Base-by-base conservation (phyloP, 1,140 invertebrate genomes). In the Danaus plexippus region DNA sequence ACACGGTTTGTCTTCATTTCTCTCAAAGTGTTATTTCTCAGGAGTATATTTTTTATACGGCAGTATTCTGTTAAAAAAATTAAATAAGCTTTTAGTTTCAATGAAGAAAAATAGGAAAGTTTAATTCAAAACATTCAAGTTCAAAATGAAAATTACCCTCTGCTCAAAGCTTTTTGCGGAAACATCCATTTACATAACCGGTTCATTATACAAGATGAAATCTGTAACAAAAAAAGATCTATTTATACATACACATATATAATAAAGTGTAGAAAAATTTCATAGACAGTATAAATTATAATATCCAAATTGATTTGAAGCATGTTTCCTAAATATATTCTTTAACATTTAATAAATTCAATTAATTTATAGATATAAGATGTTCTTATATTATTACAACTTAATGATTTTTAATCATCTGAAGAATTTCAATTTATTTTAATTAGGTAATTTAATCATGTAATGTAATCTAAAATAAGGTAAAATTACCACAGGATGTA, bases 31-130 rank as follows among this genome's bases (percentile, higher is more conserved):
- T 67, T 52, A 63, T 75, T 68, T 59, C 57, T 62, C 52, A 55
- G 43, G 56, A 57, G 53, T 63, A 50, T 55, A 71, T 59, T 54
- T 69, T 54, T 75, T 68, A 66, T 61, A 72, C 46, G 65, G 59
- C 71, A 75, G 69, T 66, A 69, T 77, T 66, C 75, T 80, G 77
- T 46, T 56, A 80, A 78, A 67, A 67, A 73, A 50, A 58, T 47
- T 63, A 61, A 69, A 69, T 64, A 65, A 49, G 32, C 52, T 67
- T 65, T 59, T 61, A 59, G 64, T 42, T 57, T 52, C 67, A 63
- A 67, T 68, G 46, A 50, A 57, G 43, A 43, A 52, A 43, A 52
- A 52, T 40, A 50, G 4, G 11, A 50, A 9, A 52, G 42, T 53
- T 32, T 32, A 13, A 18, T 15, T 52, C 11, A n/a, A 47, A 9